A percentile compares a stretch with the other conserved stretches of the same genome.
phyloP scores from a whole-genome alignment of 1,140 invertebrate genomes.

The Whitmania pigra region DNA sequence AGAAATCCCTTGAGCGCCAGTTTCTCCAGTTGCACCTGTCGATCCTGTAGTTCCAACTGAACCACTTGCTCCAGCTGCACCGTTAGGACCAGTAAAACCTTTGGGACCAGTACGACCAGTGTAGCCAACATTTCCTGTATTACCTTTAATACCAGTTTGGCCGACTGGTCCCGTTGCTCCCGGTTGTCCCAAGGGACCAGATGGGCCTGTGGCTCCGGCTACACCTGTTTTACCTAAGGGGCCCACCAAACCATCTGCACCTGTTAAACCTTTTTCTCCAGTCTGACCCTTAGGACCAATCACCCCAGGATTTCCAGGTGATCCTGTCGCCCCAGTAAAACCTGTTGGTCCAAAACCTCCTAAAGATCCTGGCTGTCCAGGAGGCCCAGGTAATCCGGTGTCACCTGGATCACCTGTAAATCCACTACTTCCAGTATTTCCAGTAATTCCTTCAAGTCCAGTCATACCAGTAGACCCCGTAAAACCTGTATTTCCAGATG shows the following conservation, averaged over 20 bases:
- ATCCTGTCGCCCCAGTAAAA: conserved; percentile 35
- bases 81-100: conserved; percentile 6
- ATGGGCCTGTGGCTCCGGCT: conserved; percentile 8
- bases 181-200: neutral
- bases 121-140: neutral
- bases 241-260: neutral
- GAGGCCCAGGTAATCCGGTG: conserved; percentile 16
- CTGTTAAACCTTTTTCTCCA: conserved; percentile 7
- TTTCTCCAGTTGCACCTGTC: conserved; percentile 8
- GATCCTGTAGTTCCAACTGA: conserved; percentile 10
- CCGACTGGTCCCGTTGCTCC: conserved; percentile 2
- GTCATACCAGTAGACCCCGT: conserved; percentile 11
- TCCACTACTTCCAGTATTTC: conserved; percentile 18
- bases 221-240: conserved; percentile 7
- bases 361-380: conserved; percentile 19
- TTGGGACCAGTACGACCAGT: neutral
- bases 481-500: conserved; percentile 4
- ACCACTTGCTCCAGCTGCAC: neutral
- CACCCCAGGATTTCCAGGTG: neutral
- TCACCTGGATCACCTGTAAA: conserved; percentile 18
- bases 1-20: conserved; percentile 14
- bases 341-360: conserved; percentile 40
- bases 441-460: conserved; percentile 18
- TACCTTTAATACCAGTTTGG: conserved; percentile 1
- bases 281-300: conserved; percentile 1